Conservation (phyloP, 2,888 invertebrate species). For the Blera fallax region DNA sequence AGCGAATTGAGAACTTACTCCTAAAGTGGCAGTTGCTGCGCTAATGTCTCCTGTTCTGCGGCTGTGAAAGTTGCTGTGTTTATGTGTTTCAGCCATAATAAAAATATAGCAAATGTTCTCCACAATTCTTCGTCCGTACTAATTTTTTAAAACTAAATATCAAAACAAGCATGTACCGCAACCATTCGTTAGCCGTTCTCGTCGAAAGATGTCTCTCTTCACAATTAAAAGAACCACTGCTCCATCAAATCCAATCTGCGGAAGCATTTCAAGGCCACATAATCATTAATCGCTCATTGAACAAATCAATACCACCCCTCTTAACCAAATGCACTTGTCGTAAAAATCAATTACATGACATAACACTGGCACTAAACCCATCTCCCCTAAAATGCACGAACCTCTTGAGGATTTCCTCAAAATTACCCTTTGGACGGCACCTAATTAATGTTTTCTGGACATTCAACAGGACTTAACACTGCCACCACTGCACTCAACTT, state of each 20-base stretch:
- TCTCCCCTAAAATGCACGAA: neutral
- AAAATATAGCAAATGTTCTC: neutral
- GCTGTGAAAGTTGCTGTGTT: too few relatives aligned
- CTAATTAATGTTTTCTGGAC: neutral
- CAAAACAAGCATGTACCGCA: neutral
- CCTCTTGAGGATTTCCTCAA: neutral
- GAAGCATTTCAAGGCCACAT: slow-evolving; percentile 1
- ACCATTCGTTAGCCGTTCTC: neutral
- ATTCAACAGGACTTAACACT: slow-evolving; percentile 21
- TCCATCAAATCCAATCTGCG: neutral
- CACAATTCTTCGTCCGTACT: neutral
- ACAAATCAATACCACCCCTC: slow-evolving; percentile 14
- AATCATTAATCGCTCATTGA: neutral
- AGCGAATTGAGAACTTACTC: too few relatives aligned
- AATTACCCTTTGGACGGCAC: slow-evolving; percentile 5
- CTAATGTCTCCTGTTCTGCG: too few relatives aligned
- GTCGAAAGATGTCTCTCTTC: neutral
- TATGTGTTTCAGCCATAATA: too few relatives aligned
- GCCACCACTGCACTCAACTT: neutral
- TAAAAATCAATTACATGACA: neutral
- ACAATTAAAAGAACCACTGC: neutral
- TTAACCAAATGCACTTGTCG: neutral
- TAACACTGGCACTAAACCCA: neutral
- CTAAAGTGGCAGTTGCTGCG: too few relatives aligned
- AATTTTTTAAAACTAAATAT: too few relatives aligned